A percentile compares a stretch with the other conserved stretches of the same genome.
Conservation (phyloP, 2,888 invertebrate genomes). For the Cosmopolites sordidus region DNA sequence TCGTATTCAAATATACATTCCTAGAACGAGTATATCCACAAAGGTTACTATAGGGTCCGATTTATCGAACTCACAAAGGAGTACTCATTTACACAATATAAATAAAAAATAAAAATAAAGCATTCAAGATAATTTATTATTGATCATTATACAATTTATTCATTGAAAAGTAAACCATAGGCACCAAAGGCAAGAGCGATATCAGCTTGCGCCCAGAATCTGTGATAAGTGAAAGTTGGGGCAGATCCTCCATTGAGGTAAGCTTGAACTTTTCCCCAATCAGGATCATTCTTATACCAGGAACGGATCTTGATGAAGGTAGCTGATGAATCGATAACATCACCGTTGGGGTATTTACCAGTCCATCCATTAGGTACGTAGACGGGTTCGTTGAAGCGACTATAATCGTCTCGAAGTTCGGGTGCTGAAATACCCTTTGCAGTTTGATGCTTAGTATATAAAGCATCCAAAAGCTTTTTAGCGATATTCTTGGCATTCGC, state of each 20-base stretch:
- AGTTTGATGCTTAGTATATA: slow-evolving; percentile 28
- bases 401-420: slow-evolving; percentile 29
- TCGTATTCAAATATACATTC: no score
- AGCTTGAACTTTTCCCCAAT: slow-evolving; percentile 27
- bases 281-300: slow-evolving; percentile 29
- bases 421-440: slow-evolving; percentile 29
- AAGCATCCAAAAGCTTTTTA: slow-evolving; percentile 30
- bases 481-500: slow-evolving; percentile 28
- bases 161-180: slow-evolving; percentile 32
- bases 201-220: slow-evolving; percentile 34
- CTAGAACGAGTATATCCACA: no score
- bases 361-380: slow-evolving; percentile 33
- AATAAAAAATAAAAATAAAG: background rate
- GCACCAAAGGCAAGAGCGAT: slow-evolving; percentile 30
- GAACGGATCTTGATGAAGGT: slow-evolving; percentile 33
- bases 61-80: no score
- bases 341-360: slow-evolving; percentile 32
- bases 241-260: slow-evolving; percentile 29
- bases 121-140: no score
- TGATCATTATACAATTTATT: slow-evolving; percentile 17
- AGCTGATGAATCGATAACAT: slow-evolving; percentile 30
- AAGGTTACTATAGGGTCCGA: no score
- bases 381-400: slow-evolving; percentile 29
- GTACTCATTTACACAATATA: no score
- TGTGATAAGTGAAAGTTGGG: slow-evolving; percentile 31